Evolutionary conservation across 1,140 invertebrate species (phyloP).

Genomic region (Oreohelix idahoensis): DNA sequence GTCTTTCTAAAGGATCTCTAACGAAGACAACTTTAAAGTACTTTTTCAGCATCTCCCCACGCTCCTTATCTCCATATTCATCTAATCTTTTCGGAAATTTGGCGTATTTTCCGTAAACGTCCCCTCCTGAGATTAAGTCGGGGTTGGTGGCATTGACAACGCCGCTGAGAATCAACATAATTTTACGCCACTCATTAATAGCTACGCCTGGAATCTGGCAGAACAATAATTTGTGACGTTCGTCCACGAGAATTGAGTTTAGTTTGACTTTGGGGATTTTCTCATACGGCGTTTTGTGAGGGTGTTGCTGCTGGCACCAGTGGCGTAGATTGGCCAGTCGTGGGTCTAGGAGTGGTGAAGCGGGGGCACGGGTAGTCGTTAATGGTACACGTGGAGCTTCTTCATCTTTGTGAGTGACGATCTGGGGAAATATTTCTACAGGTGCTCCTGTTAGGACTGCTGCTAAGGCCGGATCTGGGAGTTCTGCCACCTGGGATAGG

Average conservation of each 20-base stretch:
- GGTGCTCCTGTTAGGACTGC: not conserved
- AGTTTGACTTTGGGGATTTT: conserved; percentile 49
- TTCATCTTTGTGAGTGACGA: not conserved
- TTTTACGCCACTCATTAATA: conserved; percentile 95
- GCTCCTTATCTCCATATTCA: conserved; percentile 76
- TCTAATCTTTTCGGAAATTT: conserved; percentile 71
- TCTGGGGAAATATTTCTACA: not conserved
- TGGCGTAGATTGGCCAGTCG: conserved; percentile 45
- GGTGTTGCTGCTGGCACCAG: conserved; percentile 52
- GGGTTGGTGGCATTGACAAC: conserved; percentile 61
- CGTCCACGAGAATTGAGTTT: conserved; percentile 59
- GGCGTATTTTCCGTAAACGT: conserved; percentile 59
- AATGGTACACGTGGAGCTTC: not conserved
- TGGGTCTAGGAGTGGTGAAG: not conserved
- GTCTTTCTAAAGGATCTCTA: conserved; percentile 90
- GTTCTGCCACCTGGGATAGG: too few relatives aligned
- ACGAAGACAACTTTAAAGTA: conserved; percentile 90
- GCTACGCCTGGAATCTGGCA: conserved; percentile 96
- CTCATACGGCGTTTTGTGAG: conserved; percentile 32
- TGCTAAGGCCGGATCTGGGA: too few relatives aligned
- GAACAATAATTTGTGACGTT: conserved; percentile 77
- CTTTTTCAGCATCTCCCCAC: conserved; percentile 78
- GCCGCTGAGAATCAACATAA: conserved; percentile 87
- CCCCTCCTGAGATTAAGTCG: conserved; percentile 53
- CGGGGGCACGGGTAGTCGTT: not conserved